Conservation (phyloP, 2,888 invertebrate species). For the Aquatica leii region DNA sequence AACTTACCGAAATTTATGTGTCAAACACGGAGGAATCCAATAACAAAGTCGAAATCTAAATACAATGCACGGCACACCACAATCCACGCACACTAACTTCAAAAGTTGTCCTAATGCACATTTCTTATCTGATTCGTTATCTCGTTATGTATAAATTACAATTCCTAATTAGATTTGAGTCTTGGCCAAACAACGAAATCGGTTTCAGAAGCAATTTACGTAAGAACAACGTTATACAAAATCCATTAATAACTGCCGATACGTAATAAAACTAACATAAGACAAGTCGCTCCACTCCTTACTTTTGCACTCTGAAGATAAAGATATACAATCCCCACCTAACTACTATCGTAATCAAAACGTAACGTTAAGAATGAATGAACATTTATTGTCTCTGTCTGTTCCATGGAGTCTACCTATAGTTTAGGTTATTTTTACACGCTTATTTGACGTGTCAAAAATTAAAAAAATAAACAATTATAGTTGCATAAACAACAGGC, state of each 20-base stretch:
- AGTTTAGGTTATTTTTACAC: slow-evolving; percentile 2
- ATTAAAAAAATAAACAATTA: no score
- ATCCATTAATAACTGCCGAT: slow-evolving; percentile 1
- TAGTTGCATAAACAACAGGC: no score
- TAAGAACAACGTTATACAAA: not conserved
- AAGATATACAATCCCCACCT: slow-evolving; percentile 16
- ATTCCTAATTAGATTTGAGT: no score
- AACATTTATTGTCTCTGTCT: slow-evolving; percentile 7
- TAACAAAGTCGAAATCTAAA: slow-evolving; percentile 4
- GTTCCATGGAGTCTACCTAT: not conserved
- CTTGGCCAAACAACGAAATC: no score
- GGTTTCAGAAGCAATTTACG: no score
- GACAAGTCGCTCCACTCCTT: slow-evolving; percentile 20
- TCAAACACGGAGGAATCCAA: slow-evolving; percentile 2
- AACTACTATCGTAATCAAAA: slow-evolving; percentile 13
- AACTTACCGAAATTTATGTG: not conserved
- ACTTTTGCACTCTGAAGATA: slow-evolving; percentile 11
- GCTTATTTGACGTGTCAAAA: not conserved
- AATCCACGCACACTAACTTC: slow-evolving; percentile 16
- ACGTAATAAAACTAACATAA: slow-evolving; percentile 8
- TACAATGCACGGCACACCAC: slow-evolving; percentile 15
- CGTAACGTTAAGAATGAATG: slow-evolving; percentile 13
- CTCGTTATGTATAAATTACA: no score
- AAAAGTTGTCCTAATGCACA: slow-evolving; percentile 13
- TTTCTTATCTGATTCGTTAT: slow-evolving; percentile 1